A percentile compares a stretch with the other conserved stretches of the same genome.
phyloP scores from a whole-genome alignment of 2,113 vertebrate species.

The Seriola dumerili region DNA sequence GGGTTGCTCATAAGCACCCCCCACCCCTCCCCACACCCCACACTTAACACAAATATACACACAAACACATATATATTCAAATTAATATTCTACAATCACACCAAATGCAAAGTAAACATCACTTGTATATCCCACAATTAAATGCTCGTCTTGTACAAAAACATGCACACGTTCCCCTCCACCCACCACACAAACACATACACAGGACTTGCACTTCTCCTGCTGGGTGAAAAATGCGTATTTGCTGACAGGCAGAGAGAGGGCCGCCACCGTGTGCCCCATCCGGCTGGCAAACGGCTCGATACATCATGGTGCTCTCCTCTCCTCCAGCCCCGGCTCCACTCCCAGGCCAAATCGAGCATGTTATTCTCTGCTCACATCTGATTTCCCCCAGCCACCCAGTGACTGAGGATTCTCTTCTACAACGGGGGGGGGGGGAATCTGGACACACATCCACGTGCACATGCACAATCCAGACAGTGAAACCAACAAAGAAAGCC shows the following conservation, averaged over 20 bases:
- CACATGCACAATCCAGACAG: conserved; percentile 51
- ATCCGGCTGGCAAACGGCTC: conserved; percentile 89
- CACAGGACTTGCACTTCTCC: conserved; percentile 85
- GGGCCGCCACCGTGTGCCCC: conserved; percentile 83
- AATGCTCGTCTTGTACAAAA: conserved; percentile 34
- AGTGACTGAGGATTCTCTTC: conserved; percentile 87
- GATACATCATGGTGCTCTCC: conserved; percentile 88
- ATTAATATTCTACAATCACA: not conserved
- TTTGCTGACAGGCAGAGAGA: conserved; percentile 91
- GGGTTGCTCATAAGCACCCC: conserved; percentile 85
- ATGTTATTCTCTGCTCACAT: conserved; percentile 94
- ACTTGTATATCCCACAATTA: conserved; percentile 2
- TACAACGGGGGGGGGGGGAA: conserved; percentile 63
- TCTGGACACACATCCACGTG: conserved; percentile 55
- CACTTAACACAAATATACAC: conserved; percentile 43
- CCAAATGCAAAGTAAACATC: conserved; percentile 31
- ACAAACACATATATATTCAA: not conserved
- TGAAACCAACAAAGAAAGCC: conserved; percentile 64
- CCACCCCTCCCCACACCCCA: not conserved
- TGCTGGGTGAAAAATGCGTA: conserved; percentile 94
- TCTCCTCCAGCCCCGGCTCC: conserved; percentile 64
- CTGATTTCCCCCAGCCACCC: conserved; percentile 88
- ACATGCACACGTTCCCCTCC: conserved; percentile 26
- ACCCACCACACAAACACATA: conserved; percentile 27
- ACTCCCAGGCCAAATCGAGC: conserved; percentile 89